Base-by-base conservation (phyloP, 2,888 invertebrate genomes). In the Cabera pusaria region DNA sequence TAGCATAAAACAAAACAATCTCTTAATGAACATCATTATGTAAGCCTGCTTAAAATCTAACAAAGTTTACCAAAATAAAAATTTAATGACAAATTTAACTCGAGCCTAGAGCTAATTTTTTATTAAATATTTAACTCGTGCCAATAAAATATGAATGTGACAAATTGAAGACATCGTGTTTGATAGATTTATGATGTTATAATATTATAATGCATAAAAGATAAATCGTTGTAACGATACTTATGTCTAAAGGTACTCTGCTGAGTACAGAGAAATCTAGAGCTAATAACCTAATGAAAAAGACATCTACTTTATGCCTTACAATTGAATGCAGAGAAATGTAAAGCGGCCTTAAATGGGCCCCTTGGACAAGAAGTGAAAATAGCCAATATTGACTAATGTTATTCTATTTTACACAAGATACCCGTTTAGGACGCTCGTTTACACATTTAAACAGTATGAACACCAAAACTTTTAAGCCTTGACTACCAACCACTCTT, bases 121-220 rank as follows among this genome's bases (percentile, higher is more conserved):
- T 53, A 56, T 52, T 53, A 37, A 46, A 49, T 37, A 33, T 52
- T 32, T 29, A 71, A 74, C 65, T 70, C 68, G 86, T 86, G 86
- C 86, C 73, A 83, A 77, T 82, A 72, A 81, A 75, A 72, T 71
- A 69, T 77, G 67, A 77, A 73, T 40, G 80, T 85, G 84, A 64
- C 59, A 69, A 65, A 65, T 72, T 64, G 58, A 74, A 73, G 68
- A 72, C 66, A 72, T 68, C 59, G 59, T 60, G 60, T 67, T 60
- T 34, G 50, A 37, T 28, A 22, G 52, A 45, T 54, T 56, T 42
- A 55, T 59, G 39, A 56, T 46, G 43, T 51, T 52, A 52, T 55
- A 51, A 59, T 64, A 64, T 55, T 60, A 64, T 23, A 74, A 78
- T 76, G 74, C 78, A 63, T 72, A 70, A 52, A 67, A 73, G 65